Conservation (phyloP, 2,113 vertebrate species). For the human region GRCh38 chr9:16706001-16706500, state of each 20-base stretch:
- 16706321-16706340: neutral
- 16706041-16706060: neutral
- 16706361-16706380: neutral
- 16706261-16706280: neutral
- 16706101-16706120: neutral
- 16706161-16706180: neutral
- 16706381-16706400: neutral
- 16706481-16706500: conserved; percentile 29
- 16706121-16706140: neutral
- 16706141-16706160: neutral
- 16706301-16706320: conserved; percentile 20
- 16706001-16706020: neutral
- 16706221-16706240: neutral
- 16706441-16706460: neutral
- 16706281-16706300: conserved; percentile 25
- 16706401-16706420: conserved; percentile 29
- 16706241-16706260: neutral
- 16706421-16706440: neutral
- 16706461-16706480: neutral
- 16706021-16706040: neutral
- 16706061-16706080: neutral
- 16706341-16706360: neutral
- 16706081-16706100: neutral
- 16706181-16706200: neutral
- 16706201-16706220: neutral